These are phyloP conservation scores for Cladopsammia gracilis DNA, from an alignment of 64 coral and sea anemone genomes.

Conservation along the genomic window DNA sequence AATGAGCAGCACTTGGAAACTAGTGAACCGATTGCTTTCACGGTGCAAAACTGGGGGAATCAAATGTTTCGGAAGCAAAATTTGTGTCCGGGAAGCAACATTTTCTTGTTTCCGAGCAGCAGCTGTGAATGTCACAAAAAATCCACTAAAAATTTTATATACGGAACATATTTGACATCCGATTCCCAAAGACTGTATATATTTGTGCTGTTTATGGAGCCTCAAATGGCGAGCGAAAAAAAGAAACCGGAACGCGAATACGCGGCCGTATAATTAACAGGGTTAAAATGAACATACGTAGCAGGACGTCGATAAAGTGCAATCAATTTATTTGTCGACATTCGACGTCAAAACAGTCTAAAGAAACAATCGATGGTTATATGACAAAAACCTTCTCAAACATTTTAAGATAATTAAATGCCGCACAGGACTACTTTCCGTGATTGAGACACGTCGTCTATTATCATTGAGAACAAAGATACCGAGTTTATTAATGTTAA, in stretches of 20 bases:
- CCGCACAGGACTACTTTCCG: no score
- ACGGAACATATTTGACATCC: no score
- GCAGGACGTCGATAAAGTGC: background rate
- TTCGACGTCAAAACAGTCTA: background rate
- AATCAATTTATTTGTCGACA: background rate
- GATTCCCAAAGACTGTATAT: no score
- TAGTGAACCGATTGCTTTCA: background rate
- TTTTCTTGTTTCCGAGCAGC: constrained; percentile 5
- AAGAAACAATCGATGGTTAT: background rate
- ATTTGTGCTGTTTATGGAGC: no score
- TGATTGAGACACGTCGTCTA: no score
- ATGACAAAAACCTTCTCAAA: no score
- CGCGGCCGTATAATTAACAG: no score
- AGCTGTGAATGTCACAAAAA: background rate
- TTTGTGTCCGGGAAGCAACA: background rate
- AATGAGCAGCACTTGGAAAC: constrained; percentile 17
- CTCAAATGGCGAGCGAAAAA: no score
- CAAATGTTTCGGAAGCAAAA: background rate
- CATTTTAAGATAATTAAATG: no score
- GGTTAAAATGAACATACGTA: background rate
- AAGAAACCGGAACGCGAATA: no score
- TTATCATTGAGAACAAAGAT: background rate
- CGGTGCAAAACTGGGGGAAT: background rate
- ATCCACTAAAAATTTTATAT: no score
- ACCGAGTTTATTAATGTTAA: background rate